Evolutionary conservation across 2,888 invertebrate genomes (phyloP), one percentile per base, ranked within the genome.

Genomic region (Megalurothrips usitatus): DNA sequence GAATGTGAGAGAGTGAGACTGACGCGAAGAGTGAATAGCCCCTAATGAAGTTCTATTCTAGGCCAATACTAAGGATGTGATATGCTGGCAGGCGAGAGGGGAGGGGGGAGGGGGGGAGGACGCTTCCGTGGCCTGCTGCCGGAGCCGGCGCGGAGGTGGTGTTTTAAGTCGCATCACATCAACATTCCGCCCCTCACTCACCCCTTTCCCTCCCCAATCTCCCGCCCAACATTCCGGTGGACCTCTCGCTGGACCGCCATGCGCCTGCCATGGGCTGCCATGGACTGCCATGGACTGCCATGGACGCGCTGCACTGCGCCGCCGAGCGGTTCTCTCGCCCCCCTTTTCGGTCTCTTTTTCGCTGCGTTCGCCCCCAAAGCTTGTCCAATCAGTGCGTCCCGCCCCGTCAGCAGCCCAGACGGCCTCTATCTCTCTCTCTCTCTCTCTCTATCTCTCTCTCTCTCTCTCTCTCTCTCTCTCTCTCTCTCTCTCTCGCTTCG

Each of bases 31-130:
- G 58, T 75, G 68, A 75, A 75, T 75, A 75, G 68, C 68, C 68
- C 68, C 68, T 75, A 75, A 75, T 75, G 68, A 75, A 75, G 68
- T 75, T 75, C 68, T 75, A 75, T 75, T 75, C 68, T 75, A 75
- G 68, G 68, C 68, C 68, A 75, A 75, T 75, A 75, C 68, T 26
- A 26, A 75, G 68, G 68, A 75, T 75, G 68, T 75, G 68, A 75
- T 75, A 75, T 75, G 68, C 68, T 26, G 12, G 26, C 68, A 8
- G 12, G 11, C 26, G 68, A 10, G 68, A 11, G 26, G 10, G 68
- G 23, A 17, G 58, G 58, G n/a, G 19, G 58, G 68, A 10, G 68
- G 68, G 68, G 68, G 34, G n/a, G n/a, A n/a, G n/a, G n/a, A n/a
- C 19, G 58, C 58, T 58, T 58, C 58, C 58, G 58, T 58, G 58